Evolutionary conservation across 2,113 vertebrate genomes (phyloP).

Genomic region (Dascyllus trimaculatus): DNA sequence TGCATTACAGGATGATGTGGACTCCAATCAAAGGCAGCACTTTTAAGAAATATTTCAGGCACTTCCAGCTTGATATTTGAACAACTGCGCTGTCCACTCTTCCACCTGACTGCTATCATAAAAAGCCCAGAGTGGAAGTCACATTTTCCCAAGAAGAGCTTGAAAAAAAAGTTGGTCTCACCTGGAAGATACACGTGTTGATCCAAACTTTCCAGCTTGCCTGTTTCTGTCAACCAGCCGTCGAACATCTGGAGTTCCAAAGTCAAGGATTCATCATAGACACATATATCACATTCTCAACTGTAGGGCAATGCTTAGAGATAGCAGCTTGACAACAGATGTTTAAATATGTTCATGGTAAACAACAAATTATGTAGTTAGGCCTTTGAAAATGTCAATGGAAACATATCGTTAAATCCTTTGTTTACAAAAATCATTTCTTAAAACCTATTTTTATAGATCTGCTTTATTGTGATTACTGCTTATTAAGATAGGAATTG

Average conservation of each 20-base stretch:
- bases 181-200: conserved; percentile 89
- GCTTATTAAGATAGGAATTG: too few species aligned
- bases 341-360: background rate
- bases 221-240: conserved; percentile 88
- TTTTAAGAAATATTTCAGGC: conserved; percentile 13
- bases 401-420: too few species aligned
- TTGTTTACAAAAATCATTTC: too few species aligned
- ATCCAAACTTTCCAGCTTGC: conserved; percentile 85
- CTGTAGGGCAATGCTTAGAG: background rate
- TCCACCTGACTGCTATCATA: background rate
- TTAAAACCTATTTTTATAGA: too few species aligned
- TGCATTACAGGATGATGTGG: too few species aligned
- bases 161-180: conserved; percentile 77
- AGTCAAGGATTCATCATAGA: conserved; percentile 84
- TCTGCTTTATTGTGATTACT: too few species aligned
- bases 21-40: background rate
- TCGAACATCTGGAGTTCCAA: conserved; percentile 87
- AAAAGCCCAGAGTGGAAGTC: background rate
- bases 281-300: background rate
- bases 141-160: background rate
- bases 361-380: too few species aligned
- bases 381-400: too few species aligned
- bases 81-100: background rate
- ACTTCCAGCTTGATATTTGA: background rate
- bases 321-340: too few species aligned